Base-by-base conservation (phyloP, 2,888 invertebrate species). In the Pollenia griseotomentosa region DNA sequence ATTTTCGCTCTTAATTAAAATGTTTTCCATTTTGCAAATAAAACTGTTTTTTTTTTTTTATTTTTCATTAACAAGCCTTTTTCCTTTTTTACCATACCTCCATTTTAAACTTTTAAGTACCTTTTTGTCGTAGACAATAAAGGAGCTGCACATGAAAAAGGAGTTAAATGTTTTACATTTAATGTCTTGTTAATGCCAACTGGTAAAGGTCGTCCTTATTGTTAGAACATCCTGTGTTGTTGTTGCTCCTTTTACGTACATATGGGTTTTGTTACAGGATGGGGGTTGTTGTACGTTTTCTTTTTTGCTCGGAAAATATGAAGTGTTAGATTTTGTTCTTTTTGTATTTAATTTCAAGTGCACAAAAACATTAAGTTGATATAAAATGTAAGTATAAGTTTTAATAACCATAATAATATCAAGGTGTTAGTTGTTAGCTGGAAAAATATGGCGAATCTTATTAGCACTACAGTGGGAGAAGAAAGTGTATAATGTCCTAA, bases 1-100 rank as follows among this genome's bases (percentile, higher is more conserved):
- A 48, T 33, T 81, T 65, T 46, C 19, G 19, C 46, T 84, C 61
- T 70, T 82, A 87, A 84, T 87, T 87, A 87, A 87, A 81, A 84
- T 74, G 77, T 75, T 70, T 33, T 48, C 66, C 61, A 66, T 68
- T 81, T 78, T 51, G 61, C 61, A 65, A 83, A 75, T 81, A 81
- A 83, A 83, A 33, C 0, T 68, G 59, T 40, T 33, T 33, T 33
- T 33, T 33, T 33, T 33, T 6, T 33, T 6, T 33, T 33, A 6
- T 33, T 33, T 33, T 33, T 33, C 33, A 33, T 33, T 33, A 33
- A 33, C 33, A 33, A 33, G 33, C 33, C 33, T 33, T 33, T 68
- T 73, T 57, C 48, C 40, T n/a, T 70, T 61, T 23, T 68, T n/a
- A 42, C 48, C 33, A 55, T 68, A 55, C 46, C 48, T 10, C 4